phyloP scores from a whole-genome alignment of 2,888 invertebrate species.

The Gibbula magus region DNA sequence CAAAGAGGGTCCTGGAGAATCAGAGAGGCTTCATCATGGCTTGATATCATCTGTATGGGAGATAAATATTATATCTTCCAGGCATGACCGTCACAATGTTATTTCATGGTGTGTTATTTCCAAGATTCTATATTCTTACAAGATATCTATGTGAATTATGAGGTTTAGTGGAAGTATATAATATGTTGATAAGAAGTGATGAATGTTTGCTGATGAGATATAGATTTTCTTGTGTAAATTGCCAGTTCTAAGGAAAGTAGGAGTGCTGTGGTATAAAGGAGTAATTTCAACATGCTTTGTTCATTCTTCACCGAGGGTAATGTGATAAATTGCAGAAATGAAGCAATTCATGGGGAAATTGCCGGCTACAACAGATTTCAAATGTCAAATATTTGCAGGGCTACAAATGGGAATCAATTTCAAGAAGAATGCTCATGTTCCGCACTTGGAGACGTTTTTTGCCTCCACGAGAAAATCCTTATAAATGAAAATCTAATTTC shows the following conservation, averaged over 20 bases:
- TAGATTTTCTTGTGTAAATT: conserved; percentile 9
- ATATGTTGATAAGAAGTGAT: neutral
- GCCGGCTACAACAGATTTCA: neutral
- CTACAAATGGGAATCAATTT: neutral
- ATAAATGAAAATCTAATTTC: conserved; percentile 8
- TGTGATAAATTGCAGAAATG: conserved; percentile 8
- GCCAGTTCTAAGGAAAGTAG: neutral
- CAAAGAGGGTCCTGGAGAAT: too few species aligned
- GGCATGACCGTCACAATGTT: too few species aligned
- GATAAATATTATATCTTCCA: too few species aligned
- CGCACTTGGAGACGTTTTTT: neutral
- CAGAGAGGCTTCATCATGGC: too few species aligned
- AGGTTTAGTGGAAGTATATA: too few species aligned
- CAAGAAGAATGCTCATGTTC: conserved; percentile 1
- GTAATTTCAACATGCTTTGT: neutral
- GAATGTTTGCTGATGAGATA: neutral
- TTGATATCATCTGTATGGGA: too few species aligned
- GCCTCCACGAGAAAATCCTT: neutral
- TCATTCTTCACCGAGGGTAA: neutral
- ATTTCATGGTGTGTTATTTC: too few species aligned
- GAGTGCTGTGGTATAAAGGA: neutral
- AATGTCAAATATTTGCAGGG: conserved; percentile 8
- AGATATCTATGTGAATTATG: too few species aligned
- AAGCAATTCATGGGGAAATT: neutral
- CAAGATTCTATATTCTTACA: too few species aligned